Conservation (phyloP, 2,113 vertebrate genomes). For the Megaleporinus macrocephalus region DNA sequence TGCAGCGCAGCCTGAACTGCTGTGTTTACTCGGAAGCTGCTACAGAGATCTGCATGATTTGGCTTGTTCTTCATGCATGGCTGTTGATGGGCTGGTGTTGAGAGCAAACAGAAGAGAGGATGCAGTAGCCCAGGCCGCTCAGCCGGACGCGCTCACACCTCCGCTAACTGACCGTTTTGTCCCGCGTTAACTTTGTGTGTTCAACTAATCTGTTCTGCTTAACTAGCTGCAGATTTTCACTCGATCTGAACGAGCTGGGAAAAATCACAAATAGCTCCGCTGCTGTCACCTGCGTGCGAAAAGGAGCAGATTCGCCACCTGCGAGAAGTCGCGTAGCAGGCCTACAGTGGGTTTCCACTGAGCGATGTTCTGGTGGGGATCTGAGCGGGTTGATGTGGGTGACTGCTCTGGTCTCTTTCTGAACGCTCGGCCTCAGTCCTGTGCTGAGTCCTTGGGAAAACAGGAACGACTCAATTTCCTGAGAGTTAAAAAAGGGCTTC, state of each 20-base stretch:
- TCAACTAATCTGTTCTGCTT: conserved; percentile 79
- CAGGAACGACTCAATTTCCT: conserved; percentile 82
- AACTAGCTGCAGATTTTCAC: conserved; percentile 80
- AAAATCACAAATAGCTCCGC: conserved; percentile 78
- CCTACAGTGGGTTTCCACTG: neutral
- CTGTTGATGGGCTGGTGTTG: conserved; percentile 17
- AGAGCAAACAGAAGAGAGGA: conserved; percentile 77
- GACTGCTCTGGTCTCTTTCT: conserved; percentile 18
- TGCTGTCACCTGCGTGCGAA: conserved; percentile 73
- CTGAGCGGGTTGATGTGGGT: neutral
- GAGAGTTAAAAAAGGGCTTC: conserved; percentile 65
- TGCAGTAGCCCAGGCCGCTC: neutral
- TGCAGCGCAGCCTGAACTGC: neutral
- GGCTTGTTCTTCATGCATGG: conserved; percentile 9
- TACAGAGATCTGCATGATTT: neutral
- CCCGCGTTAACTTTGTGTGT: conserved; percentile 82
- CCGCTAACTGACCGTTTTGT: conserved; percentile 72
- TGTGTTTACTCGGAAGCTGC: conserved; percentile 21
- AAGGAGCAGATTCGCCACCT: conserved; percentile 59
- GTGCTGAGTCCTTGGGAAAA: conserved; percentile 49
- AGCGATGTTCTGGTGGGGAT: no score
- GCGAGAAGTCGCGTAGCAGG: conserved; percentile 32
- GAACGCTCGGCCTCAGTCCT: conserved; percentile 27
- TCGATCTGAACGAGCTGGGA: conserved; percentile 79
- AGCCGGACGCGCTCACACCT: conserved; percentile 33